These are phyloP conservation scores for Piaya cayana DNA, from an alignment of 2,113 vertebrate species.

Conservation along the genomic window DNA sequence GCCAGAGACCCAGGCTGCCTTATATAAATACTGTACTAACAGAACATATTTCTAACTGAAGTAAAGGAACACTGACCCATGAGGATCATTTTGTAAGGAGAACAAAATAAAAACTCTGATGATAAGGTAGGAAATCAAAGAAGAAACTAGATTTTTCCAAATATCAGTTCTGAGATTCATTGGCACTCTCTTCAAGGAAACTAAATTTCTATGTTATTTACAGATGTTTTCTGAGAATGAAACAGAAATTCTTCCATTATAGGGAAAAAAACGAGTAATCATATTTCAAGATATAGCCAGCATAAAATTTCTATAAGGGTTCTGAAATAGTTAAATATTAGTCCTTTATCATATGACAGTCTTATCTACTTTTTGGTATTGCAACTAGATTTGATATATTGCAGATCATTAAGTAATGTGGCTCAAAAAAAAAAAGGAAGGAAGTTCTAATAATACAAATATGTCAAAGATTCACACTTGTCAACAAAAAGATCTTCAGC, in stretches of 20 bases:
- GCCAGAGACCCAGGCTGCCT: not conserved
- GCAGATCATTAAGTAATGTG: not conserved
- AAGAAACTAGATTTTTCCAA: not conserved
- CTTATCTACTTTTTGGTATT: not conserved
- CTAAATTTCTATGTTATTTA: not conserved
- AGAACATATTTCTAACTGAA: not conserved
- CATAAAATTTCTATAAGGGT: not conserved
- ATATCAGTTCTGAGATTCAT: not conserved
- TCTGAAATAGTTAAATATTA: not conserved
- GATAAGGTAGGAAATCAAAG: not conserved
- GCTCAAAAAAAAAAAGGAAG: not conserved
- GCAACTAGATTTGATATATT: not conserved
- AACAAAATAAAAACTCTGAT: not conserved
- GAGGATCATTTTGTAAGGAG: not conserved
- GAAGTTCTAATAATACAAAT: not conserved
- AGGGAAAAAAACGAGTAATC: not conserved
- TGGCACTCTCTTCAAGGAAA: not conserved
- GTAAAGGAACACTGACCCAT: rapidly evolving
- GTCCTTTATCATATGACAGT: not conserved
- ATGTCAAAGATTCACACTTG: not conserved
- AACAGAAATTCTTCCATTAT: not conserved
- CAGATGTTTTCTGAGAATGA: not conserved
- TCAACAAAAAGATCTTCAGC: not conserved
- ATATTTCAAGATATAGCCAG: not conserved
- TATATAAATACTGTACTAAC: no score